Evolutionary conservation across 2,113 vertebrate genomes (phyloP).

Genomic region (Odontophorus gujanensis): DNA sequence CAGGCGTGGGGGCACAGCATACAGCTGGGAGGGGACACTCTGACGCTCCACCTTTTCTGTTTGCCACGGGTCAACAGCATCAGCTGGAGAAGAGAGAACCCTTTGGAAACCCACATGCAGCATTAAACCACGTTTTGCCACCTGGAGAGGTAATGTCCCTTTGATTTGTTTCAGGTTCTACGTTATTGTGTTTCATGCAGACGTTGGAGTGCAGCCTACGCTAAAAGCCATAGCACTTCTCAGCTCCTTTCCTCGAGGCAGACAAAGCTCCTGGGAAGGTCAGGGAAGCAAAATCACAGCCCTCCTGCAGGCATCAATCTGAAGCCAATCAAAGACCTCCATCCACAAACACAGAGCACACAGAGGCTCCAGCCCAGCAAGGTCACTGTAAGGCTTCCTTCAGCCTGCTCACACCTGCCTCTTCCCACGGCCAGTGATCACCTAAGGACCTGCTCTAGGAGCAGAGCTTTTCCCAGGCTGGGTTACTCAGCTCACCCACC

Average conservation of each 20-base stretch:
- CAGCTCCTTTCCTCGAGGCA: neutral
- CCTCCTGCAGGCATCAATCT: neutral
- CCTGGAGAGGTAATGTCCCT: neutral
- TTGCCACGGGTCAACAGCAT: rapidly evolving
- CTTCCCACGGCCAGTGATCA: rapidly evolving
- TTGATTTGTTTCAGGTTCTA: neutral
- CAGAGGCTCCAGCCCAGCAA: neutral
- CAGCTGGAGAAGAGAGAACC: neutral
- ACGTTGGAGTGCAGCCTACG: neutral
- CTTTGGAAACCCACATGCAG: rapidly evolving
- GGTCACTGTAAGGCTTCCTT: neutral
- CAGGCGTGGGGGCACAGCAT: neutral
- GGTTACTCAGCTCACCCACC: rapidly evolving
- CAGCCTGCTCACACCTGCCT: rapidly evolving
- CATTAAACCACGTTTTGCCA: rapidly evolving
- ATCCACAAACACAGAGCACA: neutral
- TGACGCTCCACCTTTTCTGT: rapidly evolving
- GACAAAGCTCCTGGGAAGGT: neutral
- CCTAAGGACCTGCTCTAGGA: rapidly evolving
- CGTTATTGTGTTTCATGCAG: neutral
- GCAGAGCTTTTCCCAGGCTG: neutral
- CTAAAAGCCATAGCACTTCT: neutral
- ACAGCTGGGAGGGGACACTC: rapidly evolving
- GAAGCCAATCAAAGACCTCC: neutral
- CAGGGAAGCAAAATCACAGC: neutral